Percentiles rank a stretch among this genome's conserved stretches.
Evolutionary conservation across 2,113 vertebrate genomes (phyloP).

Genomic region (Dipodomys ordii): DNA sequence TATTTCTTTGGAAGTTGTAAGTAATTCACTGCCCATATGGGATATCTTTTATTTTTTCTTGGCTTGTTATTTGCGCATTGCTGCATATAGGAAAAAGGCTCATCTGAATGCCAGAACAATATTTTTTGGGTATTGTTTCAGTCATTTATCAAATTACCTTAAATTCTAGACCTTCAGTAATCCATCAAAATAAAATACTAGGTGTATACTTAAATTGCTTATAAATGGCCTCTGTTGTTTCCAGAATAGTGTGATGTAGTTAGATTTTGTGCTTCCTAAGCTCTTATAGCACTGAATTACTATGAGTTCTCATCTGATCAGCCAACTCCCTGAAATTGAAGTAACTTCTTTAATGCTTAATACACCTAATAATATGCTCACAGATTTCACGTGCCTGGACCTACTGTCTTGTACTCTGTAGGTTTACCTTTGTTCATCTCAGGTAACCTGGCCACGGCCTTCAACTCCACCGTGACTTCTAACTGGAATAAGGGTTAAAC

Average conservation of each 20-base stretch:
- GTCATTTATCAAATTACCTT: conserved; percentile 32
- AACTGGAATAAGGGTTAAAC: not conserved
- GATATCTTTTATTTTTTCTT: conserved; percentile 37
- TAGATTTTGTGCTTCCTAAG: conserved; percentile 18
- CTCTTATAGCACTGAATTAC: not conserved
- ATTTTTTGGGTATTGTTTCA: conserved; percentile 45
- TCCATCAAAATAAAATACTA: conserved; percentile 36
- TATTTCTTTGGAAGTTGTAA: conserved; percentile 52
- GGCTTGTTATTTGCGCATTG: conserved; percentile 18
- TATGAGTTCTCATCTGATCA: not conserved
- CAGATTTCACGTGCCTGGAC: not conserved
- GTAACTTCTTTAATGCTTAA: not conserved
- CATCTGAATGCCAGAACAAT: conserved; percentile 3
- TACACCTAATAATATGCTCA: not conserved
- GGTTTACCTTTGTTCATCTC: not conserved
- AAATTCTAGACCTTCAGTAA: conserved; percentile 31
- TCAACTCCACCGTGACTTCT: not conserved
- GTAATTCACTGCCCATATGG: conserved; percentile 42
- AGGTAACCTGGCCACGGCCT: not conserved
- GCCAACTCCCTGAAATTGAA: not conserved
- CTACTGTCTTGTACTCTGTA: not conserved
- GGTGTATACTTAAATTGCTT: conserved; percentile 21
- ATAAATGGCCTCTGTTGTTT: conserved; percentile 39
- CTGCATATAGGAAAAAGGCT: not conserved
- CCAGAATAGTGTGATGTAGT: conserved; percentile 9